Evolutionary conservation across 2,797 vertebrate genomes (phyloP), one percentile per base, ranked within the genome.

Genomic region (Poecilia gillii): DNA sequence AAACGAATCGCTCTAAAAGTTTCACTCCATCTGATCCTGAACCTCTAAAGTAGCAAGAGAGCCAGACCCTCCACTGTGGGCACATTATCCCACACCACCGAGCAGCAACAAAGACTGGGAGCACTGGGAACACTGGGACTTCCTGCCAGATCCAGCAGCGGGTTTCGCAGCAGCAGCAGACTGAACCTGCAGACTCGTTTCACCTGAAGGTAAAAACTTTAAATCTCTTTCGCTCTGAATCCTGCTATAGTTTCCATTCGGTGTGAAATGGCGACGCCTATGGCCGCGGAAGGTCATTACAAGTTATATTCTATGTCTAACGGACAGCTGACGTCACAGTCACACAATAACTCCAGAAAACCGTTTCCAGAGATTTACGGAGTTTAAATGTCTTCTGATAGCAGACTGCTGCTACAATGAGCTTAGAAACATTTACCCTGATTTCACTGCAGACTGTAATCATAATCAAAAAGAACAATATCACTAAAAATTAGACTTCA

Each of bases 21-120:
- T 64, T 64, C 16, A 7, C 59, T 33, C 57, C 28, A 62, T 18
- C 59, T 18, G 18, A 39, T 20, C 6, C 36, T 39, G 18, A 68
- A 68, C 8, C 18, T 68, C 64, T 25, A 25, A 23, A 68, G 64
- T 20, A 68, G 20, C 41, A 68, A 39, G 39, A 23, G 18, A 41
- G 64, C 36, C 39, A 43, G 66, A 70, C 20, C 39, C 66, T 14
- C 33, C 85, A 72, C 72, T 70, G 51, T 3, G 13, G 36, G 82
- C 71, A 84, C 77, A 20, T 78, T 72, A 45, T 86, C 79, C 45
- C 74, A 75, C 82, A 66, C 87, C 74, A 20, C 8, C 12, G 77
- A 76, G 79, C 84, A 77, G 4, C 9, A n/a, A 92, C 85, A 86
- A 84, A 16, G 80, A 81, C 20, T 55, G 33, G 18, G 53, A 73